Evolutionary conservation across 2,797 vertebrate genomes (phyloP), one percentile per base, ranked within the genome.

Genomic region (Rhynchonycteris naso): DNA sequence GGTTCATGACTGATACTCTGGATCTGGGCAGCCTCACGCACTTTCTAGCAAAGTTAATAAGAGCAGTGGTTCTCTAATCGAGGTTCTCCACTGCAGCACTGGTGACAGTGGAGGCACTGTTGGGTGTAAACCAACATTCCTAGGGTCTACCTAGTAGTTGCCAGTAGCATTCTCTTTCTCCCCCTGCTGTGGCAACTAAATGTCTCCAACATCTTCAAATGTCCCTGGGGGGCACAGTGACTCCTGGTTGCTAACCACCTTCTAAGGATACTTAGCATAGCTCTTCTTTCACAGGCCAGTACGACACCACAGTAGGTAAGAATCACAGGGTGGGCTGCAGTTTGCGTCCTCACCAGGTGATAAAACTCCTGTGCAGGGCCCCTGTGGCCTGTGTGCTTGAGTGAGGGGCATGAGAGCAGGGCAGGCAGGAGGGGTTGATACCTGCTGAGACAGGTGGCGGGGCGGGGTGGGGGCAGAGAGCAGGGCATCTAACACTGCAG

Each of bases 271-370:
- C 52, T 65, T 83, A 79, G 66, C 18, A 4, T 22, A 38, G 84
- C 26, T 71, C 2, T 68, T 24, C 7, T 92, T 97, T 75, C 30
- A 83, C 50, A 69, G 63, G 5, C 33, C 78, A 0, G 2, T 75
- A 61, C 86, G 54, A 5, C 18, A 35, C 7, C 43, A 28, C 21
- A 6, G 61, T 90, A 21, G 88, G 69, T 50, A 35, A 58, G 43
- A 71, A 11, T 24, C 59, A 1, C 0, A 0, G n/a, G n/a, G n/a
- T n/a, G 74, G 24, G 54, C 72, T 59, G 2, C 69, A 3, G 2
- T 79, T 8, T 58, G 33, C 65, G 18, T 82, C 79, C 33, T 33
- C 28, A 35, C 38, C 69, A 38, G 28, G 38, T 68, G 38, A 7
- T 54, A 4, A 38, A 38, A 35, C 30, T 66, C 35, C 0, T 30